Evolutionary conservation across 2,797 vertebrate genomes (phyloP).

Genomic region (Semotilus atromaculatus): DNA sequence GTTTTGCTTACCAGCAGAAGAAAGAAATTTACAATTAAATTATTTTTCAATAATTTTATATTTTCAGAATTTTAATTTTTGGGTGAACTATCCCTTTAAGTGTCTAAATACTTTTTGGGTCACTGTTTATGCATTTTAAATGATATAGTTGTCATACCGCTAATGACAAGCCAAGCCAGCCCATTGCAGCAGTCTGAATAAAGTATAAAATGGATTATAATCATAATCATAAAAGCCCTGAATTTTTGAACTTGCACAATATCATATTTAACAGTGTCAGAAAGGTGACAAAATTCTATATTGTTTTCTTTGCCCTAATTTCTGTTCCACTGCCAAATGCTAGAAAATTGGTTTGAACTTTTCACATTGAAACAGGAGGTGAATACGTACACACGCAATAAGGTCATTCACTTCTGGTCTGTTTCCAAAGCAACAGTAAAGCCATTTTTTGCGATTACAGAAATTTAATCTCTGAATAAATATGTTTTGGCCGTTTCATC

Average conservation of each 20-base stretch:
- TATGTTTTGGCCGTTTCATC: constrained; percentile 49
- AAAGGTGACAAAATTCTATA: constrained; percentile 3
- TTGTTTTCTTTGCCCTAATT: constrained; percentile 1
- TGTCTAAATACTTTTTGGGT: no score
- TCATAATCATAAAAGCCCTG: neutral
- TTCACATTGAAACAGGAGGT: constrained; percentile 5
- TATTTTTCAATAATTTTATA: no score
- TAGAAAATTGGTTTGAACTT: constrained; percentile 17
- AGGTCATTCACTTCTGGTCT: constrained; percentile 35
- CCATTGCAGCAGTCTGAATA: neutral
- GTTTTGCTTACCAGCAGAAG: no score
- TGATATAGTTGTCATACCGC: neutral
- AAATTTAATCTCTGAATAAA: constrained; percentile 54
- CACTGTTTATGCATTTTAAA: neutral
- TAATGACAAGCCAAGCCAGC: neutral
- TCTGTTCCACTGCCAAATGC: neutral
- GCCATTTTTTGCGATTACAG: constrained; percentile 49
- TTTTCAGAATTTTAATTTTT: no score
- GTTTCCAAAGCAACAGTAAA: constrained; percentile 53
- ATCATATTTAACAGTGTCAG: neutral
- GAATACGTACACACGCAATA: constrained; percentile 25
- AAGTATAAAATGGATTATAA: neutral
- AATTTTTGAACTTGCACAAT: neutral
- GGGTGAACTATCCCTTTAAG: no score
- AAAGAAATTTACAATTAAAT: no score